These are phyloP conservation scores for Atta cephalotes DNA, from an alignment of 1,140 invertebrate genomes.

Conservation along the genomic window DNA sequence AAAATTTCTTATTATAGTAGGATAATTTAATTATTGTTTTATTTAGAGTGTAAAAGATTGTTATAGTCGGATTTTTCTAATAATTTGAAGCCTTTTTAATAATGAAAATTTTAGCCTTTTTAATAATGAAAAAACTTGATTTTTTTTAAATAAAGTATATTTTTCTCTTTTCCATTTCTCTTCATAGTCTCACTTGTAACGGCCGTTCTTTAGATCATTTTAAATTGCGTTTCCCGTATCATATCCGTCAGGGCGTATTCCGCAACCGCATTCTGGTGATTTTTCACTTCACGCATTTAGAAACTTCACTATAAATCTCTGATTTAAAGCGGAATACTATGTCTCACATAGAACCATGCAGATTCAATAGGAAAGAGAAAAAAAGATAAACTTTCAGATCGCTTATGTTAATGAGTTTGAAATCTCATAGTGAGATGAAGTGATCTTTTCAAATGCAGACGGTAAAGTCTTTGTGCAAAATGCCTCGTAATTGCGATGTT, in stretches of 20 bases:
- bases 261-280: not conserved
- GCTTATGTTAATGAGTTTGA: not conserved
- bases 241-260: not conserved
- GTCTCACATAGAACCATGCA: not conserved
- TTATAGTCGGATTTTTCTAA: not conserved
- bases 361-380: not conserved
- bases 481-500: not conserved
- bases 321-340: not conserved
- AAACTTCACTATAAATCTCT: not conserved
- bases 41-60: constrained; percentile 1
- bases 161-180: not conserved
- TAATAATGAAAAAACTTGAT: not conserved
- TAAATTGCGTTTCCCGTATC: constrained; percentile 8
- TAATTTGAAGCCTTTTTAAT: not conserved
- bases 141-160: not conserved
- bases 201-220: not conserved
- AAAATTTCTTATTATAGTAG: not conserved
- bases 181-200: not conserved
- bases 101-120: not conserved
- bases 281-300: not conserved
- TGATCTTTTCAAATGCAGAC: not conserved
- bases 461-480: not conserved
- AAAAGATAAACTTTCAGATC: not conserved
- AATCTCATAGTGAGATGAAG: not conserved
- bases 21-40: constrained; percentile 12